These are phyloP conservation scores for Heliocidaris tuberculata DNA, from an alignment of 35 echinoderm and acorn worm genomes.

Conservation along the genomic window DNA sequence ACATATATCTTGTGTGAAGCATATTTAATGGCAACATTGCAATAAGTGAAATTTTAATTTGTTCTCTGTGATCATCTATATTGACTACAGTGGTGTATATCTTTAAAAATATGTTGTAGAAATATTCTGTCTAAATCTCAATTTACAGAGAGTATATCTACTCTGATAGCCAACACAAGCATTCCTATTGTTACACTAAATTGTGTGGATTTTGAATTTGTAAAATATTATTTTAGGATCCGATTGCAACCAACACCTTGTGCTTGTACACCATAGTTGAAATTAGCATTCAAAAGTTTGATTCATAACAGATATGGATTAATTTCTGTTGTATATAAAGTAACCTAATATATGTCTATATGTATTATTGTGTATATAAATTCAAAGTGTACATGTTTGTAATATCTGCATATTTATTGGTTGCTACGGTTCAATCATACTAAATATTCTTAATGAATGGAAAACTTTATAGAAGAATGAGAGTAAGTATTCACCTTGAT, in stretches of 20 bases:
- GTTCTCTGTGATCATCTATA: not conserved
- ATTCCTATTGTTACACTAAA: no score
- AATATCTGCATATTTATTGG: not conserved
- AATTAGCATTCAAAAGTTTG: no score
- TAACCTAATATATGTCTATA: no score
- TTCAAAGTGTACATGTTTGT: not conserved
- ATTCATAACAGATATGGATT: no score
- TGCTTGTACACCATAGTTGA: no score
- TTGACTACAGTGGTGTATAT: not conserved
- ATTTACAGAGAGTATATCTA: not conserved
- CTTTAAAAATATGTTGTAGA: not conserved
- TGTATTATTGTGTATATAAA: no score
- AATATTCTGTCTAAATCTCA: not conserved
- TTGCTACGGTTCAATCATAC: not conserved
- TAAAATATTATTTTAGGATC: no score
- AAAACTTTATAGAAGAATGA: not conserved
- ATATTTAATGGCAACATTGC: not conserved
- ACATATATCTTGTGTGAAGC: not conserved
- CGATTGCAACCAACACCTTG: no score
- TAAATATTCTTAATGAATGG: not conserved
- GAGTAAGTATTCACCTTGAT: not conserved
- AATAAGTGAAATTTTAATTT: not conserved
- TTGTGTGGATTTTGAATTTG: no score
- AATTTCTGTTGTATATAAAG: no score
- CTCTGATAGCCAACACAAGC: no score